A percentile compares a stretch with the other conserved stretches of the same genome.
Conservation (phyloP, 1,140 invertebrate genomes). For the Ips nitidus region DNA sequence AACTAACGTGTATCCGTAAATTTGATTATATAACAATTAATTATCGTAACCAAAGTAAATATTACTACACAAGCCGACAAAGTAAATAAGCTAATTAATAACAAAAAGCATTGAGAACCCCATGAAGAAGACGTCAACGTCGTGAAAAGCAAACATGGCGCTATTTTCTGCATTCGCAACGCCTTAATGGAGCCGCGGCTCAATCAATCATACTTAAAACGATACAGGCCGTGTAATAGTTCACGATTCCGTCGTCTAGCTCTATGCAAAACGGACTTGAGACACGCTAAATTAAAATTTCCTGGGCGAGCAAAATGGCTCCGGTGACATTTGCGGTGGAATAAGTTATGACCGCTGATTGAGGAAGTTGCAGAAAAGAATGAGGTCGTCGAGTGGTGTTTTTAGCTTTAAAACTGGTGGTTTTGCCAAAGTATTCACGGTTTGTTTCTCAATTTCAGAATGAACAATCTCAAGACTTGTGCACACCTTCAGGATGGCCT, state of each 20-base stretch:
- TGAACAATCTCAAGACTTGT: slow-evolving; percentile 39
- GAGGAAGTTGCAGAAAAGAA: not conserved
- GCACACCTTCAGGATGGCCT: slow-evolving; percentile 49
- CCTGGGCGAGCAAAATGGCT: not conserved
- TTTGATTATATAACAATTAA: too few species aligned
- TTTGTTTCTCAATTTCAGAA: slow-evolving; percentile 35
- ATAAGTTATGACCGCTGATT: not conserved
- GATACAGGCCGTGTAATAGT: slow-evolving; percentile 27
- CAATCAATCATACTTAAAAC: slow-evolving; percentile 27
- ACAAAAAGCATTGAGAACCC: too few species aligned
- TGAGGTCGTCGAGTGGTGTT: too few species aligned
- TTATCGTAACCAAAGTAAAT: too few species aligned
- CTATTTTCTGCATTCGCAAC: slow-evolving; percentile 22
- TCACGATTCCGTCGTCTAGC: slow-evolving; percentile 10
- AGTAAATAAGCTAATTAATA: too few species aligned
- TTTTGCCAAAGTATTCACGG: too few species aligned
- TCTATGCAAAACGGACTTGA: slow-evolving; percentile 9
- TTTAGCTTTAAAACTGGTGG: too few species aligned
- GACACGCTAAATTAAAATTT: slow-evolving; percentile 17
- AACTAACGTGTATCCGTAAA: too few species aligned
- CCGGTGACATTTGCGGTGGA: slow-evolving; percentile 13
- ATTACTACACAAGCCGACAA: too few species aligned
- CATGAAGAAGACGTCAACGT: not conserved
- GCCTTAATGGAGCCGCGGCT: slow-evolving; percentile 9
- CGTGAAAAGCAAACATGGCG: slow-evolving; percentile 1